Conservation (phyloP, 2,113 vertebrate species). For the Anarrhichthys ocellatus region DNA sequence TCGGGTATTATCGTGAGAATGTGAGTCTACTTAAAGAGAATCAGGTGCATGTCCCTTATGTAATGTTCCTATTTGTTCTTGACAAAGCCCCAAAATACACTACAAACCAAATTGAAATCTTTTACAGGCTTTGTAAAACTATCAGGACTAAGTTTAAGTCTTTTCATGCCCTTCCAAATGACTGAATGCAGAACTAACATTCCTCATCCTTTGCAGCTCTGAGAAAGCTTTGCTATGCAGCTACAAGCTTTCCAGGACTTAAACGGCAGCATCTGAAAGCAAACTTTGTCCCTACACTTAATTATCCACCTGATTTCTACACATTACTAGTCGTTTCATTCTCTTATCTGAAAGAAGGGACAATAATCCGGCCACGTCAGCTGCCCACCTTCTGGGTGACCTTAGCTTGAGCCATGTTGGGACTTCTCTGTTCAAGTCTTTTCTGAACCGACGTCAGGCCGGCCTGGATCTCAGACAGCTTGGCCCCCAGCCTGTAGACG, state of each 20-base stretch:
- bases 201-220: neutral
- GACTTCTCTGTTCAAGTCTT: slow-evolving; percentile 86
- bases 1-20: neutral
- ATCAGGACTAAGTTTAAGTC: neutral
- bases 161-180: neutral
- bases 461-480: slow-evolving; percentile 85
- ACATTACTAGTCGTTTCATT: too few species aligned
- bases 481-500: slow-evolving; percentile 82
- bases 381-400: slow-evolving; percentile 89
- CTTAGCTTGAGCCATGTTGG: slow-evolving; percentile 86
- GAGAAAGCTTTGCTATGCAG: neutral
- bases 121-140: neutral
- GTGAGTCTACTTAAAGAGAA: neutral
- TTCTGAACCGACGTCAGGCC: slow-evolving; percentile 88
- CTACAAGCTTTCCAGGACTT: neutral
- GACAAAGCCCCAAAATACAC: neutral
- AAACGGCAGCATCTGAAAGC: neutral
- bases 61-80: neutral
- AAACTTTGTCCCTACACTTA: too few species aligned
- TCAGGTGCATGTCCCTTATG: neutral
- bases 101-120: neutral
- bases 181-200: neutral
- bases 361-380: neutral
- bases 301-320: too few species aligned
- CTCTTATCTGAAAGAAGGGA: neutral